Conservation (phyloP, 2,888 invertebrate species). For the Neoscelio sp. region DNA sequence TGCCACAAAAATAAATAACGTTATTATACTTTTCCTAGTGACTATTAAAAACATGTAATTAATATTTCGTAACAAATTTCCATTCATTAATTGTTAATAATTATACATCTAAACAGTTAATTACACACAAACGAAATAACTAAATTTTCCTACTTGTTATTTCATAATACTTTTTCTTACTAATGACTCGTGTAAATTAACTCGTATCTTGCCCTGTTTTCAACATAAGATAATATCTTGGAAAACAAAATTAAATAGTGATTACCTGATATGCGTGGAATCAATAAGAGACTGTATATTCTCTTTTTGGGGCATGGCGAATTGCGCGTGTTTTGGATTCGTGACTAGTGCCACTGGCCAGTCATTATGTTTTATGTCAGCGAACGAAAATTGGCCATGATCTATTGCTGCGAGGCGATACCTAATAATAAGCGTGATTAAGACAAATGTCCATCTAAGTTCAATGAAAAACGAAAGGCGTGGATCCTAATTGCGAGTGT, state of each 20-base stretch:
- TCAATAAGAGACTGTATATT: slow-evolving; percentile 87
- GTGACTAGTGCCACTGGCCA: slow-evolving; percentile 95
- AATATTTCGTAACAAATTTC: too few species aligned
- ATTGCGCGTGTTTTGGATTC: slow-evolving; percentile 95
- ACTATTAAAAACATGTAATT: too few species aligned
- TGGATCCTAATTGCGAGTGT: slow-evolving; percentile 5
- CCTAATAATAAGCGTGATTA: slow-evolving; percentile 81
- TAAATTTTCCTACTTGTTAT: too few species aligned
- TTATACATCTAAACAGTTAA: too few species aligned
- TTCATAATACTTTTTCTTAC: too few species aligned
- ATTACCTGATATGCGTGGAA: slow-evolving; percentile 91
- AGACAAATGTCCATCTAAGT: too few species aligned
- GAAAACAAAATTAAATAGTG: slow-evolving; percentile 12
- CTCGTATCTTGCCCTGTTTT: too few species aligned
- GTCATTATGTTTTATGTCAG: slow-evolving; percentile 89
- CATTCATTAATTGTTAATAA: too few species aligned
- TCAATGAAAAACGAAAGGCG: slow-evolving; percentile 2
- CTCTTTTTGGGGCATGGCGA: slow-evolving; percentile 89
- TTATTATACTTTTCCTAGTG: too few species aligned
- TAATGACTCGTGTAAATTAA: too few species aligned
- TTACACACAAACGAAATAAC: too few species aligned
- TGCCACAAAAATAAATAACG: too few species aligned
- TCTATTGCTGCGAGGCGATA: slow-evolving; percentile 94
- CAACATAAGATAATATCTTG: slow-evolving; percentile 1
- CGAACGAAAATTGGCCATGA: slow-evolving; percentile 94